Base-by-base conservation (phyloP, 1,140 invertebrate genomes). In the Drosophila nikananu region DNA sequence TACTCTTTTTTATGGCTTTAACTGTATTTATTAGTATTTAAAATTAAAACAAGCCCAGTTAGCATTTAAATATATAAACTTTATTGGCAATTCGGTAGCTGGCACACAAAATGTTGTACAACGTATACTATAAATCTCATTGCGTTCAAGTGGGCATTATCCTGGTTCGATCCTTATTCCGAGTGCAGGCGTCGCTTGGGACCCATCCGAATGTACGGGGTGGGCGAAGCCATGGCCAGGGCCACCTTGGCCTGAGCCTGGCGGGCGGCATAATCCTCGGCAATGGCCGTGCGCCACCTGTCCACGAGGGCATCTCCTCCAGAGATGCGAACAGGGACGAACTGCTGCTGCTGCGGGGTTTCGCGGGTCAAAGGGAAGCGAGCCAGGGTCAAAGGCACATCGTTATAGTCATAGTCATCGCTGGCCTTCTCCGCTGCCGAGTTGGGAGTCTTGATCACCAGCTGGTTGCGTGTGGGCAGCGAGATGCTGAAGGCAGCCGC, bases 401-500 rank as follows among this genome's bases (percentile, higher is more conserved):
- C 86, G 9, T 68, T 81, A 37, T 91, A 87, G 63, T 92, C 91
- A 25, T 92, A 91, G 23, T 91, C 91, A 54, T 92, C 90, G 54
- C 35, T 79, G 32, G 66, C 30, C 35, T 81, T 77, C 32, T 86
- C 89, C 7, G 54, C 64, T 3, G 83, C 81, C 0, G 73, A 76
- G 19, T 91, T 91, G 58, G 86, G 78, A 9, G 76, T 80, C 73
- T 92, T 92, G 52, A 92, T 92, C 1, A 92, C 83, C 42, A 92
- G 74, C 51, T 92, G 81, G 59, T 92, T 92, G 13, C 92, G 80
- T 15, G 75, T 90, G 15, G 92, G 92, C 52, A 93, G 21, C 0
- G 90, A 82, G 12, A 93, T 82, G 74, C 92, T 92, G 17, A 93
- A 92, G 3, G 89, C 83, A 10, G 94, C 94, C 0, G 94, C 94